Evolutionary conservation across 2,113 vertebrate species (phyloP).

Genomic region (Urocitellus parryii): DNA sequence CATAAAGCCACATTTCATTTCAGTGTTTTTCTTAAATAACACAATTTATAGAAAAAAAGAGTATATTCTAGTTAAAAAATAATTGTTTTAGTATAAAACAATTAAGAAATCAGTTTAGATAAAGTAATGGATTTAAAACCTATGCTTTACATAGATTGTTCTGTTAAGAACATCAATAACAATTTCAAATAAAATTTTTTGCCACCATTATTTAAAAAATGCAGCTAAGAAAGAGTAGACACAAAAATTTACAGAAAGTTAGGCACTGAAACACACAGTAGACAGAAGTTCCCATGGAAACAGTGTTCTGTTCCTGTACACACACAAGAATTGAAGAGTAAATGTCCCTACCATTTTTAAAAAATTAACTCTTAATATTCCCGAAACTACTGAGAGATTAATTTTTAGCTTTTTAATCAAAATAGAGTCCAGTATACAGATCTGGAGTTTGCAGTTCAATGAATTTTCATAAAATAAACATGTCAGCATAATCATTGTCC

Average conservation of each 20-base stretch:
- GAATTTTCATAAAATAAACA: slow-evolving; percentile 55
- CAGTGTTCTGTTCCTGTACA: slow-evolving; percentile 74
- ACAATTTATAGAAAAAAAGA: neutral
- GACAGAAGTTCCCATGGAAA: slow-evolving; percentile 84
- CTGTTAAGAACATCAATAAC: slow-evolving; percentile 47
- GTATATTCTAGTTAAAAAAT: slow-evolving; percentile 28
- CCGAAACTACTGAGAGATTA: slow-evolving; percentile 34
- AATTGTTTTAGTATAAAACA: neutral
- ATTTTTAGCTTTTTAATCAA: slow-evolving; percentile 49
- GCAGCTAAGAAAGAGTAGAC: slow-evolving; percentile 12
- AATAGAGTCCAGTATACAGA: slow-evolving; percentile 17
- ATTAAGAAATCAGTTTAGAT: neutral
- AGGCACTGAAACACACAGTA: slow-evolving; percentile 67
- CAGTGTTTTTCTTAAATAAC: slow-evolving; percentile 65
- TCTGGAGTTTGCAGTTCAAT: neutral
- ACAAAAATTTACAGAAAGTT: slow-evolving; percentile 67
- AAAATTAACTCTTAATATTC: slow-evolving; percentile 75
- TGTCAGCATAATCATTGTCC: neutral
- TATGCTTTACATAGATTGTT: neutral
- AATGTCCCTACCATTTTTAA: slow-evolving; percentile 62
- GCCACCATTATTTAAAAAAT: neutral
- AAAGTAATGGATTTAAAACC: slow-evolving; percentile 33
- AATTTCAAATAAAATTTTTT: slow-evolving; percentile 60
- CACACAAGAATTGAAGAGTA: slow-evolving; percentile 58
- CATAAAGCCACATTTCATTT: slow-evolving; percentile 49